phyloP scores from a whole-genome alignment of 2,888 invertebrate genomes.

The Gymnocheta viridis region DNA sequence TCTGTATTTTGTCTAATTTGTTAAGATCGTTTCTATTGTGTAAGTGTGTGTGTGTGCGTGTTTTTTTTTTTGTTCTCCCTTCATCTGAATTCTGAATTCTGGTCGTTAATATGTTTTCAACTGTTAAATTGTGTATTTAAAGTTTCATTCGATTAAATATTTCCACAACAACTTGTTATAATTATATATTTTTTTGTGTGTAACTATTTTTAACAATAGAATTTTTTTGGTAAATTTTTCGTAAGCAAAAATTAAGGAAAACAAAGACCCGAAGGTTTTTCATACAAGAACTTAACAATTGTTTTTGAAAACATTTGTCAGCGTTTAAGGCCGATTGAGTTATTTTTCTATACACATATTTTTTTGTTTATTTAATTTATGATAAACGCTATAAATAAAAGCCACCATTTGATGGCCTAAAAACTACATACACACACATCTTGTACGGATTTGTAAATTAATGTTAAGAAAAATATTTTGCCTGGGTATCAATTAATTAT shows the following conservation, averaged over 20 bases:
- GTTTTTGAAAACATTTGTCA: constrained; percentile 36
- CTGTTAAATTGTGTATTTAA: constrained; percentile 66
- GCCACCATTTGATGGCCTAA: constrained; percentile 42
- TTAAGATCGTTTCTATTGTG: constrained; percentile 76
- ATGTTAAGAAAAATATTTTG: not conserved
- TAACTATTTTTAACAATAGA: constrained; percentile 65
- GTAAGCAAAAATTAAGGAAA: constrained; percentile 19
- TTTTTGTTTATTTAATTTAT: not conserved
- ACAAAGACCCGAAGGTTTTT: constrained; percentile 32
- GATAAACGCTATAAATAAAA: constrained; percentile 28
- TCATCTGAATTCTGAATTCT: constrained; percentile 43
- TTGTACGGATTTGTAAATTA: not conserved
- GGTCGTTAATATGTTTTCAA: constrained; percentile 43
- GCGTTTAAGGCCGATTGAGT: constrained; percentile 29
- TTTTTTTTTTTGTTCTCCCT: constrained; percentile 30
- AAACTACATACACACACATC: not conserved
- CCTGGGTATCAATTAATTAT: not conserved
- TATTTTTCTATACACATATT: too few species aligned
- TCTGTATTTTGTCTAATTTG: constrained; percentile 46
- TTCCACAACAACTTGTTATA: constrained; percentile 48
- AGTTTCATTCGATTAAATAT: constrained; percentile 61
- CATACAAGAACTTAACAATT: constrained; percentile 31
- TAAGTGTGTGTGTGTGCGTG: too few species aligned
- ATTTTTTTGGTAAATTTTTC: constrained; percentile 56
- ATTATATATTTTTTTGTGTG: constrained; percentile 23